Evolutionary conservation across 2,113 vertebrate species (phyloP).

Genomic region (Ophthalmolycus amberensis): DNA sequence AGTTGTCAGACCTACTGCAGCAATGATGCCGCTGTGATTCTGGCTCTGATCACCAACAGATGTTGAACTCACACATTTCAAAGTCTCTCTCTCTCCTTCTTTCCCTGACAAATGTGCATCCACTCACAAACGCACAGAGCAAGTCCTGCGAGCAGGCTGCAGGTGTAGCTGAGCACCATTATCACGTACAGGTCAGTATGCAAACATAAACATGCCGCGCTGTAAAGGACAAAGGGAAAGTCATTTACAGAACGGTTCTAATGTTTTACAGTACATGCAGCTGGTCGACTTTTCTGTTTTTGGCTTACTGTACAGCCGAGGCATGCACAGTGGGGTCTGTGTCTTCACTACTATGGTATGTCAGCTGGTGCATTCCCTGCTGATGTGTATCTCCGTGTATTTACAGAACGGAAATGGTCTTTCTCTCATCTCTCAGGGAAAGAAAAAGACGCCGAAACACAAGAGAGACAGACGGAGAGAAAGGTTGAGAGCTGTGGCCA

Average conservation of each 20-base stretch:
- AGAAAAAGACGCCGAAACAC: not conserved
- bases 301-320: not conserved
- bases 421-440: not conserved
- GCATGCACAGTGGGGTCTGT: not conserved
- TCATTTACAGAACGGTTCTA: not conserved
- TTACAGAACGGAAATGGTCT: not conserved
- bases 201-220: not conserved
- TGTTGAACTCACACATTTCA: conserved; percentile 22
- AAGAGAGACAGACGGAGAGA: not conserved
- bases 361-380: conserved; percentile 33
- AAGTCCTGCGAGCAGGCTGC: not conserved
- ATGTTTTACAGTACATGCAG: conserved; percentile 3
- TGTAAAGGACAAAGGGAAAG: not conserved
- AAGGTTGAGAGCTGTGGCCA: conserved; percentile 16
- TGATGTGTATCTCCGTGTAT: conserved; percentile 20
- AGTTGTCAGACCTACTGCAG: not conserved
- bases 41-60: conserved; percentile 23
- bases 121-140: not conserved
- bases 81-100: not conserved
- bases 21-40: not conserved
- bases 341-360: conserved; percentile 28
- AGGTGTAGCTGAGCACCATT: not conserved
- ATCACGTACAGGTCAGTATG: not conserved
- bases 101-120: not conserved
- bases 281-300: conserved; percentile 4